phyloP scores from a whole-genome alignment of 1,140 invertebrate species.

The Frieseomelitta varia region DNA sequence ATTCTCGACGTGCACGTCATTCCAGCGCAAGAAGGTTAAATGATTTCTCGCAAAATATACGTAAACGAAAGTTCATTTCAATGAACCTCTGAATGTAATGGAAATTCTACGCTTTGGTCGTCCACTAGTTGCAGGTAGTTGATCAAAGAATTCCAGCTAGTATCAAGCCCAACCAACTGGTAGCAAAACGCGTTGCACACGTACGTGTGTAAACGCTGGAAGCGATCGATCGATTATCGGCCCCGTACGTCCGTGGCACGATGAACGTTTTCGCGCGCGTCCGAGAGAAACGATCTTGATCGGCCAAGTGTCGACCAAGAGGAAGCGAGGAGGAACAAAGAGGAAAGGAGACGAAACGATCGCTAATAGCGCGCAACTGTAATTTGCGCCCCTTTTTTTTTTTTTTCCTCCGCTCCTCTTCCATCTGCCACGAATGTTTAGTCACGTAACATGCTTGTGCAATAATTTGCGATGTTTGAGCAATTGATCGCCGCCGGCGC shows the following conservation, averaged over 20 bases:
- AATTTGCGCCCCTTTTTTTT: slow-evolving; percentile 66
- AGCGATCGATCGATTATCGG: not conserved
- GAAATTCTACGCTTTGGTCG: no score
- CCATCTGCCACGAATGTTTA: slow-evolving; percentile 40
- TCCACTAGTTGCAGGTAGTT: not conserved
- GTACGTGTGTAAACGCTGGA: not conserved
- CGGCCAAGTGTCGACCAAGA: slow-evolving; percentile 1
- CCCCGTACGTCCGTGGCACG: not conserved
- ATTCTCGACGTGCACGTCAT: no score
- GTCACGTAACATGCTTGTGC: slow-evolving; percentile 58
- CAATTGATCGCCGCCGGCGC: slow-evolving; percentile 56
- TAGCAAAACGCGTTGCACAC: not conserved
- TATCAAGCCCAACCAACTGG: not conserved
- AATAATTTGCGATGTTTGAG: slow-evolving; percentile 58
- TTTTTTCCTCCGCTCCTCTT: not conserved
- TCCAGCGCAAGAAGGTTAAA: no score
- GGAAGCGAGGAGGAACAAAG: slow-evolving; percentile 30
- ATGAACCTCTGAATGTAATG: no score
- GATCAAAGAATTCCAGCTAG: not conserved
- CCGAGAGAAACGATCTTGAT: slow-evolving; percentile 24
- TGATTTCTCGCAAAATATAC: no score
- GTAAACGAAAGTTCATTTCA: no score
- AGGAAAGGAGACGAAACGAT: slow-evolving; percentile 49
- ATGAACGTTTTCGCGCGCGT: slow-evolving; percentile 24
- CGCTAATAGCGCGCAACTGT: slow-evolving; percentile 64